Percentiles rank a stretch among this genome's conserved stretches.
phyloP scores from a whole-genome alignment of 1,140 invertebrate genomes.

The Lineus longissimus region DNA sequence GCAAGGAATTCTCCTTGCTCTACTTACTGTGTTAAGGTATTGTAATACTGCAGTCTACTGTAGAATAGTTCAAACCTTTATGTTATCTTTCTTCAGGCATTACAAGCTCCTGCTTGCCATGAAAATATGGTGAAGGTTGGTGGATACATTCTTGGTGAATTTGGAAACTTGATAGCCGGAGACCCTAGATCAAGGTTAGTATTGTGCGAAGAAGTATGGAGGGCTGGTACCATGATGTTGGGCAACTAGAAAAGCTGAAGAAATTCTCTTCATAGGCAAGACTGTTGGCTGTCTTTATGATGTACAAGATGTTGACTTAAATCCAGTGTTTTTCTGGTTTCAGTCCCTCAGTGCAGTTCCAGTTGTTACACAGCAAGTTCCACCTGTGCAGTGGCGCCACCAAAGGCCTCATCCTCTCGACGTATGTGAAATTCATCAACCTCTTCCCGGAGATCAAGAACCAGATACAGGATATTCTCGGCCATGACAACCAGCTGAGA shows the following conservation, averaged over 20 bases:
- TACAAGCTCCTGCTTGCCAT: conserved; percentile 97
- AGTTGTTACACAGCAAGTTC: conserved; percentile 89
- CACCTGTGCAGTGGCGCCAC: conserved; percentile 97
- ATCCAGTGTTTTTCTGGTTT: conserved; percentile 8
- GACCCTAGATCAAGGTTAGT: conserved; percentile 80
- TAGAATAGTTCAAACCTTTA: no score
- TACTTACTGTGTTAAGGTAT: no score
- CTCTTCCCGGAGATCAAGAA: conserved; percentile 97
- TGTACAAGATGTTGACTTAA: no score
- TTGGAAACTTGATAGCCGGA: conserved; percentile 98
- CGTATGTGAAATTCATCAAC: conserved; percentile 99
- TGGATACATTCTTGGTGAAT: conserved; percentile 98
- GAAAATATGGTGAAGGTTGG: conserved; percentile 99
- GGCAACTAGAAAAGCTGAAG: neutral
- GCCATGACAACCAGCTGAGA: conserved; percentile 90
- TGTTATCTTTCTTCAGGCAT: conserved; percentile 61
- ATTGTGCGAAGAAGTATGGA: no score
- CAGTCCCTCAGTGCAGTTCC: conserved; percentile 92
- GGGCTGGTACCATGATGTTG: neutral
- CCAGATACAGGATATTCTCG: conserved; percentile 94
- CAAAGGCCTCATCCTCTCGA: conserved; percentile 90
- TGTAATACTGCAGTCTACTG: no score
- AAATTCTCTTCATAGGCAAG: neutral
- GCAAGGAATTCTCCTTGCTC: no score
- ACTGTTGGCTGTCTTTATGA: no score